phyloP scores from a whole-genome alignment of 1,140 invertebrate species.

The Polypedilum pembai region DNA sequence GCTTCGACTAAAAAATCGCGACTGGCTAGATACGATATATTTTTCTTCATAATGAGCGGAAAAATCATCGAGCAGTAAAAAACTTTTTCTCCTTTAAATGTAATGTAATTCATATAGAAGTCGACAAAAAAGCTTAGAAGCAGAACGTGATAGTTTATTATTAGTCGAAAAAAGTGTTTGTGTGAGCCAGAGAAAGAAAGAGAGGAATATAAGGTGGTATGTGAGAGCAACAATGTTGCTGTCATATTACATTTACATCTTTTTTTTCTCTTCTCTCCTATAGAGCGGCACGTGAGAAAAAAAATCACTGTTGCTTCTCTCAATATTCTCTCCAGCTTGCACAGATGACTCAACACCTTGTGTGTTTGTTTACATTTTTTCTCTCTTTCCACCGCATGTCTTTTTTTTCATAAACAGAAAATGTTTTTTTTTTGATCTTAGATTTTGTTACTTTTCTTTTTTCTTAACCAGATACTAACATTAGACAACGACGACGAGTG shows the following conservation, averaged over 20 bases:
- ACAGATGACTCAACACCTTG: constrained; percentile 16
- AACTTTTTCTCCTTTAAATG: not conserved
- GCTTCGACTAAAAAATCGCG: constrained; percentile 1
- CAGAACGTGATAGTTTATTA: not conserved
- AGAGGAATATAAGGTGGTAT: not conserved
- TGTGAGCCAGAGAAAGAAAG: not conserved
- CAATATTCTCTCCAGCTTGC: not conserved
- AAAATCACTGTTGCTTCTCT: not conserved
- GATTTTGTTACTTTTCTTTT: not conserved
- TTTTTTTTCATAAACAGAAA: not conserved
- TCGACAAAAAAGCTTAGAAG: constrained; percentile 1
- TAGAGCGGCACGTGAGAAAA: not conserved
- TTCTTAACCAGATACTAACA: no score
- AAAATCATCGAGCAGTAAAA: not conserved
- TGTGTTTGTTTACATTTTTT: constrained; percentile 1
- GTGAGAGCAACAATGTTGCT: not conserved
- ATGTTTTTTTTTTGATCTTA: not conserved
- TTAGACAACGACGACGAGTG: no score
- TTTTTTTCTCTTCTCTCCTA: not conserved
- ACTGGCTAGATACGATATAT: not conserved
- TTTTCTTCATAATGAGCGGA: constrained; percentile 17
- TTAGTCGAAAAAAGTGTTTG: not conserved
- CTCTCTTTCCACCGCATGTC: not conserved
- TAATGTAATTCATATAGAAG: constrained; percentile 1
- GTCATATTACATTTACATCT: not conserved